phyloP scores from a whole-genome alignment of 2,888 invertebrate genomes.

The Pegoplata infirma region DNA sequence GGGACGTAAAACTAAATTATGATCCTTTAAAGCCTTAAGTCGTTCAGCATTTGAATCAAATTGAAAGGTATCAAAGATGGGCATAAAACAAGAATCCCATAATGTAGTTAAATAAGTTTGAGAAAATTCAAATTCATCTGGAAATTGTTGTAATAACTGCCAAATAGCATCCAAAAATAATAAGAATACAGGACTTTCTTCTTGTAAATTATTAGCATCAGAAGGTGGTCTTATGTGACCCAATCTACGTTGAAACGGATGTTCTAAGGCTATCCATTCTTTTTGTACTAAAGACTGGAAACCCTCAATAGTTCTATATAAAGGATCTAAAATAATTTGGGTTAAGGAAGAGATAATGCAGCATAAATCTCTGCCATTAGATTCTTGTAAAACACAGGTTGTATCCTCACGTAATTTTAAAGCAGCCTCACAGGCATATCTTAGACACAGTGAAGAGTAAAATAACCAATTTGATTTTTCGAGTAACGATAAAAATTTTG shows the following conservation, averaged over 20 bases:
- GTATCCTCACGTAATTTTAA: constrained; percentile 81
- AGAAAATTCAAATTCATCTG: constrained; percentile 92
- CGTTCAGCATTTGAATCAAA: constrained; percentile 92
- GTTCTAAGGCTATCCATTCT: constrained; percentile 96
- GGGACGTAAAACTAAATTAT: constrained; percentile 82
- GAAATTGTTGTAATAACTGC: constrained; percentile 94
- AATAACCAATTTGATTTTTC: constrained; percentile 93
- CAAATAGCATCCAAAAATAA: constrained; percentile 95
- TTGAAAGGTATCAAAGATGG: constrained; percentile 94
- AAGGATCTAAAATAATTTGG: constrained; percentile 91
- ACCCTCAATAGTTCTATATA: constrained; percentile 89
- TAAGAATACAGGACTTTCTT: constrained; percentile 89
- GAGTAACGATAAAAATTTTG: constrained; percentile 86
- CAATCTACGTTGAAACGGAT: constrained; percentile 86
- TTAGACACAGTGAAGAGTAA: constrained; percentile 87
- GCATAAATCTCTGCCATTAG: constrained; percentile 91
- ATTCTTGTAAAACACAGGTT: constrained; percentile 93
- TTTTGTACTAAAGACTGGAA: constrained; percentile 95
- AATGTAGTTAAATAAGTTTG: constrained; percentile 94
- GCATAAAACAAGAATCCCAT: constrained; percentile 93
- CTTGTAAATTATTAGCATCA: constrained; percentile 66
- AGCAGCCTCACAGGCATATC: constrained; percentile 86
- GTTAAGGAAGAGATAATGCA: constrained; percentile 91
- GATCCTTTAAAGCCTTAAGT: constrained; percentile 80
- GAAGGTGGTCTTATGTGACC: constrained; percentile 80